Evolutionary conservation across 2,888 invertebrate genomes (phyloP), one percentile per base, ranked within the genome.

Genomic region (Dioctria linearis): DNA sequence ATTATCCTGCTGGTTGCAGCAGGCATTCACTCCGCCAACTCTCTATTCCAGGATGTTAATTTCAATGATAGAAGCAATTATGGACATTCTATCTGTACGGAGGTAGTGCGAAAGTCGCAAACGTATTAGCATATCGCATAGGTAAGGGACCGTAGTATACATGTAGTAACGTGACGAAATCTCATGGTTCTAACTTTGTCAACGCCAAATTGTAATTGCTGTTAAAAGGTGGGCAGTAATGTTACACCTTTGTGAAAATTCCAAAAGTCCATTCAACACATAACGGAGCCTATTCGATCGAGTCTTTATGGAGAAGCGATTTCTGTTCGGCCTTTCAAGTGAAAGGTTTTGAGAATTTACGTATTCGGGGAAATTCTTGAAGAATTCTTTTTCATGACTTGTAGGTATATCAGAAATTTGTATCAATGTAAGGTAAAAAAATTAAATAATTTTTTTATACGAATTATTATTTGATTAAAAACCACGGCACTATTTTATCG

Each of bases 21-120:
- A 63, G 39, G 63, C 63, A 11, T 63, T 39, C 11, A 37, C 5
- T 37, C 11, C 5, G 63, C 63, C 63, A 39, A 59, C 76, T 76
- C 49, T 75, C 76, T 49, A 76, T 76, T 49, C 76, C 76, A 63
- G 76, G 63, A 76, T 63, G 76, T 76, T 76, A 76, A 76, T 76
- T 76, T 76, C 76, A 76, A 63, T 63, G 76, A 76, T 76, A 49
- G 63, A 76, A 76, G 76, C 76, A 76, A 76, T 59, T 76, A 63
- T 13, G 63, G 63, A 46, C 63, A 46, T 76, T 46, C 76, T 40
- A 37, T 63, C 76, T 76, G 57, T 25, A 42, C 76, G 37, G 39
- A 63, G 63, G 49, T 61, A 49, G 63, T 49, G 49, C 61, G 63
- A 63, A 63, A 49, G 76, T 63, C 63, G 61, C 63, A 76, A 46